A percentile compares a stretch with the other conserved stretches of the same genome.
phyloP scores from a whole-genome alignment of 37 sponge, comb jelly and placozoan genomes.

The Tethya wilhelma region DNA sequence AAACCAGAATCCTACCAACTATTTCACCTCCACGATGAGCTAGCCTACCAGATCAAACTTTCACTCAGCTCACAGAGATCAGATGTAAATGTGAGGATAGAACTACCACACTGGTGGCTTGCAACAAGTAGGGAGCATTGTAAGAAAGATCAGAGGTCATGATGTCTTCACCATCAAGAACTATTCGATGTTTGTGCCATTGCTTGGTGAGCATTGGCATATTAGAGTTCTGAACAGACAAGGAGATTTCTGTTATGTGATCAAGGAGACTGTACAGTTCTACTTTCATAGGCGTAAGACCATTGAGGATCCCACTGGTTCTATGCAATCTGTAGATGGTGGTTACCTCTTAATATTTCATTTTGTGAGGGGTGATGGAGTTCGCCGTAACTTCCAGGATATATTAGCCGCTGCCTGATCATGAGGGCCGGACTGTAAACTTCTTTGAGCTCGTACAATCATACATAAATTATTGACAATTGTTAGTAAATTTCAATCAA shows the following conservation, averaged over 20 bases:
- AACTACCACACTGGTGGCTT: conserved; percentile 3
- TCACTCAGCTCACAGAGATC: conserved; percentile 6
- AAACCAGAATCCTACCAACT: background rate
- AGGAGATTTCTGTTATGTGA: conserved; percentile 16
- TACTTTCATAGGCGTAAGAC: conserved; percentile 13
- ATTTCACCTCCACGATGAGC: conserved; percentile 13
- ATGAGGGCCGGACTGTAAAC: no score
- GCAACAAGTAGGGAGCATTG: background rate
- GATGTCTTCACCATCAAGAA: conserved; percentile 5
- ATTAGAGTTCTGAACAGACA: background rate
- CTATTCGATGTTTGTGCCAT: background rate
- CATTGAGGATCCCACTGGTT: background rate
- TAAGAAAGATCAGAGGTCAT: background rate
- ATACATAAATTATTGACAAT: no score
- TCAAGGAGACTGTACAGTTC: conserved; percentile 14
- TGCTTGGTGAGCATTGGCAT: conserved; percentile 9
- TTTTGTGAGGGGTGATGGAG: conserved; percentile 37
- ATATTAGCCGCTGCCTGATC: no score
- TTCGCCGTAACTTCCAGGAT: conserved; percentile 4
- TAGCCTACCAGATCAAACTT: conserved; percentile 20
- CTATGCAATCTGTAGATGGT: background rate
- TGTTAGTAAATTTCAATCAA: no score
- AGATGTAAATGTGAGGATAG: conserved; percentile 5
- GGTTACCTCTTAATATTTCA: conserved; percentile 18
- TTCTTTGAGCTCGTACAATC: no score